Percentiles rank a stretch among this genome's conserved stretches.
Conservation (phyloP, 2,113 vertebrate genomes). For the Carassius gibelio region DNA sequence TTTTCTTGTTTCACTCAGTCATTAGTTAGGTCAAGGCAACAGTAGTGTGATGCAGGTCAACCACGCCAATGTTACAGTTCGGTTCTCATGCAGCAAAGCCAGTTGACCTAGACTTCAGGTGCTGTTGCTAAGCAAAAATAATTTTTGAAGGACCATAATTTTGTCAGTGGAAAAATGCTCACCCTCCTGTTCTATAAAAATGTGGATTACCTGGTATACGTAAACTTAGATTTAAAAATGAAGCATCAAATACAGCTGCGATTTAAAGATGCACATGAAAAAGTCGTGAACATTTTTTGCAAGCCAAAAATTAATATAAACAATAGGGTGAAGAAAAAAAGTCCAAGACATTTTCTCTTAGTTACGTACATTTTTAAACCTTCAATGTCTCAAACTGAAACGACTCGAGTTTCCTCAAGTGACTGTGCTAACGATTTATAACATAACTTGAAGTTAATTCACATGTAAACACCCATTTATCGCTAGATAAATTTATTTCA, state of each 20-base stretch:
- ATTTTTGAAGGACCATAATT: not conserved
- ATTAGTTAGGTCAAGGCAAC: not conserved
- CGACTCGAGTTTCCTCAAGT: not conserved
- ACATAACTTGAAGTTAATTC: not conserved
- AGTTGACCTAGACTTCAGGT: not conserved
- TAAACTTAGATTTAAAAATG: not conserved
- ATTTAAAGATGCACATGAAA: not conserved
- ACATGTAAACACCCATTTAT: not conserved
- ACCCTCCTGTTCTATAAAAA: not conserved
- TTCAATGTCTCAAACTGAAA: not conserved
- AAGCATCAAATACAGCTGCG: not conserved
- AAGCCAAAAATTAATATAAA: not conserved
- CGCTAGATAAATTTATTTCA: not conserved
- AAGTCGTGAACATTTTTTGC: not conserved
- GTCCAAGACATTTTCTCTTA: not conserved
- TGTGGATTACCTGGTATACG: too few species aligned
- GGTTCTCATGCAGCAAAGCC: not conserved
- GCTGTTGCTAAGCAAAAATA: not conserved
- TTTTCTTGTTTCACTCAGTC: not conserved
- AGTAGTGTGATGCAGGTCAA: slow-evolving; percentile 18
- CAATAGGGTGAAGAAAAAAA: not conserved
- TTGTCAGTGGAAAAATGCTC: too few species aligned
- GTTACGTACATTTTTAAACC: not conserved
- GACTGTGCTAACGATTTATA: not conserved
- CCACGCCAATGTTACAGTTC: not conserved